phyloP scores from a whole-genome alignment of 2,113 vertebrate species.

The Onychostruthus taczanowskii region DNA sequence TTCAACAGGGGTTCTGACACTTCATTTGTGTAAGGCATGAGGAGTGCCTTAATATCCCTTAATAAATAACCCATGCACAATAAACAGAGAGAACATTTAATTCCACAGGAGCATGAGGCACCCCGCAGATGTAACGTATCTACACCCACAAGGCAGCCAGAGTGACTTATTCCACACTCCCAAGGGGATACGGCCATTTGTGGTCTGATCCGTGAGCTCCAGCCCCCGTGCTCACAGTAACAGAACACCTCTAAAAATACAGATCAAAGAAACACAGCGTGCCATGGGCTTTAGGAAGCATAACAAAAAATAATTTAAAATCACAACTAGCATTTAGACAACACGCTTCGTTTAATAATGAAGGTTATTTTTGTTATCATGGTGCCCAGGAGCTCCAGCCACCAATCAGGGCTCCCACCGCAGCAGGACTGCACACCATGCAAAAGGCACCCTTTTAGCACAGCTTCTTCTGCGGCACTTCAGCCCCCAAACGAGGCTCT shows the following conservation, averaged over 20 bases:
- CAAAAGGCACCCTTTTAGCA: neutral
- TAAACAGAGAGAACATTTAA: neutral
- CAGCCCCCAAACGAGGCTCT: neutral
- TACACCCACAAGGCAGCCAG: neutral
- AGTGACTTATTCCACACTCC: neutral
- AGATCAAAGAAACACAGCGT: neutral
- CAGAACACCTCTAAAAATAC: neutral
- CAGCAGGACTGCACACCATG: neutral
- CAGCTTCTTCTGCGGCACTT: neutral
- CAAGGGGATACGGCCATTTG: neutral
- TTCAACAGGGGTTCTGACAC: neutral
- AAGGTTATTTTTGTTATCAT: neutral
- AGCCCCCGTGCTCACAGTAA: accelerated
- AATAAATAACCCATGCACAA: neutral
- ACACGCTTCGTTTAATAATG: neutral
- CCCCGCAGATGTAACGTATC: neutral
- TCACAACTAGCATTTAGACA: neutral
- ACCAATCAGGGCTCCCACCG: neutral
- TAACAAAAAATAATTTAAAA: neutral
- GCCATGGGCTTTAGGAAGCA: neutral
- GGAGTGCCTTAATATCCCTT: neutral
- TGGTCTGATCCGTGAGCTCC: neutral
- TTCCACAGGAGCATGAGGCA: neutral
- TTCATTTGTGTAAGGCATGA: neutral
- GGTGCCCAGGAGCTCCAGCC: neutral